Percentiles rank a stretch among this genome's conserved stretches.
phyloP scores from a whole-genome alignment of 2,888 invertebrate genomes.

The Scaptomyza polygonia region DNA sequence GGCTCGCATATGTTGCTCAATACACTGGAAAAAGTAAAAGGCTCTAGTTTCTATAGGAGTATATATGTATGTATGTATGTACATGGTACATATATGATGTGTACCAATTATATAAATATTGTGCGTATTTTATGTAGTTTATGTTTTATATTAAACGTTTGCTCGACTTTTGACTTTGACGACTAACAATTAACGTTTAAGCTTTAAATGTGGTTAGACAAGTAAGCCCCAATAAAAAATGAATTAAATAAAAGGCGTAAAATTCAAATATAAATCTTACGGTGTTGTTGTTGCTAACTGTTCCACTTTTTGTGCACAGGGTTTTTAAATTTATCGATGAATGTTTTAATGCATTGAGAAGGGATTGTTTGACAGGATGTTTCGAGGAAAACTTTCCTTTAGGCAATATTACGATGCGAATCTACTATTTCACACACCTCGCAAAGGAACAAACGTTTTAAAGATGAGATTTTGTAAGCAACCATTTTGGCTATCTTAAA shows the following conservation, averaged over 20 bases:
- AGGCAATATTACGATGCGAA: too few relatives aligned
- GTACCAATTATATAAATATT: conserved; percentile 33
- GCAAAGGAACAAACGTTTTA: too few relatives aligned
- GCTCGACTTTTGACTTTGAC: conserved; percentile 41
- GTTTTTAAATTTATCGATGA: neutral
- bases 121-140: conserved; percentile 31
- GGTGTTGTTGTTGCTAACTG: conserved; percentile 12
- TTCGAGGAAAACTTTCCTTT: neutral
- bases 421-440: too few relatives aligned
- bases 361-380: neutral
- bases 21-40: conserved; percentile 18
- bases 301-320: neutral
- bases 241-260: conserved; percentile 68
- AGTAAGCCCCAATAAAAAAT: conserved; percentile 47
- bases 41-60: conserved; percentile 13
- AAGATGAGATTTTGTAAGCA: too few relatives aligned
- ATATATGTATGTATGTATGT: conserved; percentile 10
- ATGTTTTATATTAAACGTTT: conserved; percentile 39
- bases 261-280: conserved; percentile 34
- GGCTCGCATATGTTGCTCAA: conserved; percentile 45
- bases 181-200: conserved; percentile 62
- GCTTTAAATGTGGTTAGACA: conserved; percentile 74
- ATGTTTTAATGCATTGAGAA: too few relatives aligned
- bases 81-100: conserved; percentile 27
- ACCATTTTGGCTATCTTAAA: too few relatives aligned